Evolutionary conservation across 2,113 vertebrate species (phyloP).

Genomic region (Oenanthe oenanthe): DNA sequence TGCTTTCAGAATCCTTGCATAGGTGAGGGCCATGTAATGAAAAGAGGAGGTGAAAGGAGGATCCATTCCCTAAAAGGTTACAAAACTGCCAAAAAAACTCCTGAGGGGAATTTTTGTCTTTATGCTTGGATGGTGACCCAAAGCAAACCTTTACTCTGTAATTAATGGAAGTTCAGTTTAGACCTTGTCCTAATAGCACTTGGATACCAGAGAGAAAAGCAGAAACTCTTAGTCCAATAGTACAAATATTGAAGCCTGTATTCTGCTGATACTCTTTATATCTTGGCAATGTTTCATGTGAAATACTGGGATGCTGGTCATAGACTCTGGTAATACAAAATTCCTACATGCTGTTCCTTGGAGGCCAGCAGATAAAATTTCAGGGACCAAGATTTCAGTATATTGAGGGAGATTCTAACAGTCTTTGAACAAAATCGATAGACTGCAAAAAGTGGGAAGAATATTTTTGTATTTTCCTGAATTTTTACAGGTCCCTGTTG

Average conservation of each 20-base stretch:
- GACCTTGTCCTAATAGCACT: background rate
- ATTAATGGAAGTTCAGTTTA: background rate
- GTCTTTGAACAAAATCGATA: background rate
- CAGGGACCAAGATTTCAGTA: background rate
- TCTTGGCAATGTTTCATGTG: background rate
- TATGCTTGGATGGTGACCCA: background rate
- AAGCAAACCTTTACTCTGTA: background rate
- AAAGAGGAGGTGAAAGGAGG: background rate
- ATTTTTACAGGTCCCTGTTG: background rate
- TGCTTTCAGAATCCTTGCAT: background rate
- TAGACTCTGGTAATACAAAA: background rate
- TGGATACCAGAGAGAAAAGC: background rate
- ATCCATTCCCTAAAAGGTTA: background rate
- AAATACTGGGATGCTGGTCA: background rate
- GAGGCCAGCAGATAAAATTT: background rate
- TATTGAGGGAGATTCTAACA: background rate
- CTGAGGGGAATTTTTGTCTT: background rate
- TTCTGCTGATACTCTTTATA: background rate
- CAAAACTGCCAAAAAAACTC: background rate
- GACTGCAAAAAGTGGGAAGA: background rate
- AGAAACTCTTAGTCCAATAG: background rate
- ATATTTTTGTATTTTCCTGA: background rate
- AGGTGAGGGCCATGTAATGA: background rate
- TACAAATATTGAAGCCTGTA: background rate
- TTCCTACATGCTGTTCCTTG: background rate